These are phyloP conservation scores for Cotesia glomerata DNA, from an alignment of 1,140 invertebrate genomes.

Conservation along the genomic window DNA sequence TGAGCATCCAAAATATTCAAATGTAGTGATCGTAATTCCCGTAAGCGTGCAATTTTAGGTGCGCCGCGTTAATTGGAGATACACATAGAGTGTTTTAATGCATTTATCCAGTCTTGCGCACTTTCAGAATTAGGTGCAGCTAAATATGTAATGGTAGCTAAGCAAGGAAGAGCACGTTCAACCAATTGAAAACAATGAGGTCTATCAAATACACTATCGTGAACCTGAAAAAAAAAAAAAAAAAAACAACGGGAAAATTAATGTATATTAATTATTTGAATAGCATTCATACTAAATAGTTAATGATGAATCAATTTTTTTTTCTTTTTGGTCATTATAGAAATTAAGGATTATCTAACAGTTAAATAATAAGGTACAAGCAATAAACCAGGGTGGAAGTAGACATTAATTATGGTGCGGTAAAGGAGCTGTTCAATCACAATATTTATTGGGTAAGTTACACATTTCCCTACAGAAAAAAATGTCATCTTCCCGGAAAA, in stretches of 20 bases:
- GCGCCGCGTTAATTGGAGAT: slow-evolving; percentile 85
- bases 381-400: too few relatives aligned
- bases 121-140: slow-evolving; percentile 81
- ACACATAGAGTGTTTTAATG: slow-evolving; percentile 90
- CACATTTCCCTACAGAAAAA: too few relatives aligned
- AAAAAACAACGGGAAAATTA: slow-evolving; percentile 19
- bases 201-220: slow-evolving; percentile 95
- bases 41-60: slow-evolving; percentile 78
- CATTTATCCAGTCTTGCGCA: slow-evolving; percentile 89
- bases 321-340: too few relatives aligned
- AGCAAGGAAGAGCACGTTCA: slow-evolving; percentile 88
- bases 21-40: slow-evolving; percentile 83
- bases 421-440: too few relatives aligned
- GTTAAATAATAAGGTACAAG: too few relatives aligned
- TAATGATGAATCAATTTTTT: too few relatives aligned
- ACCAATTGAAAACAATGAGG: slow-evolving; percentile 96
- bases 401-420: too few relatives aligned
- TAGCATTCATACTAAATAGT: neutral
- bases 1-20: slow-evolving; percentile 86
- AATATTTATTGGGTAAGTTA: too few relatives aligned
- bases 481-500: too few relatives aligned
- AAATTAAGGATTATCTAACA: too few relatives aligned
- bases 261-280: neutral
- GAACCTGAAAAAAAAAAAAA: slow-evolving; percentile 70
- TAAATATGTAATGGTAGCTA: slow-evolving; percentile 91